A percentile compares a stretch with the other conserved stretches of the same genome.
These are phyloP conservation scores for Aviceda subcristata DNA, from an alignment of 2,113 vertebrate species.

Conservation along the genomic window DNA sequence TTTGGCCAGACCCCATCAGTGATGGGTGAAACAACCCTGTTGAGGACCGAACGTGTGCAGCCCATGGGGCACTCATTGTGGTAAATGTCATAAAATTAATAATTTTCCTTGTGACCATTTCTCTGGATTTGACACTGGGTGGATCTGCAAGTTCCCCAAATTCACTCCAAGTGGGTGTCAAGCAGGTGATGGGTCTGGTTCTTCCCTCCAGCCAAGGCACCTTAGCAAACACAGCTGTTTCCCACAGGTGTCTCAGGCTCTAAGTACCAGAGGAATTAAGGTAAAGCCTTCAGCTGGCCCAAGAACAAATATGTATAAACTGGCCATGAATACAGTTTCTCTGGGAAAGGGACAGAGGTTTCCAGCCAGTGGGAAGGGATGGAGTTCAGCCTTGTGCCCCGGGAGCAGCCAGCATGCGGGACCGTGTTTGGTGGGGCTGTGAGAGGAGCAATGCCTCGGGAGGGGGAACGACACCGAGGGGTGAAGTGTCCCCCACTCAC, in stretches of 20 bases:
- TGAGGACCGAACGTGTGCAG: background rate
- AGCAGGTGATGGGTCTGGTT: background rate
- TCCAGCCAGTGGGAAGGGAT: background rate
- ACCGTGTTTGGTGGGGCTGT: fast-evolving
- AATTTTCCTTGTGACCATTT: fast-evolving
- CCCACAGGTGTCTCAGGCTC: background rate
- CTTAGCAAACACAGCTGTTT: fast-evolving
- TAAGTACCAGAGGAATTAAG: background rate
- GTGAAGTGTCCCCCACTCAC: background rate
- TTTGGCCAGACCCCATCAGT: background rate
- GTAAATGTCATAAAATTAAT: background rate
- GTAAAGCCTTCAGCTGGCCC: background rate
- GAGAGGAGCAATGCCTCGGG: background rate
- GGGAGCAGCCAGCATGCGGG: background rate
- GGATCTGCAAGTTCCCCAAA: background rate
- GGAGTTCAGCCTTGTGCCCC: background rate
- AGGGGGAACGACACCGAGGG: fast-evolving
- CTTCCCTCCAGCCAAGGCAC: background rate
- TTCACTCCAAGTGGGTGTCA: background rate
- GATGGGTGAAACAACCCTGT: background rate
- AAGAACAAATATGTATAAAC: fast-evolving
- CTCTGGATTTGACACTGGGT: fast-evolving
- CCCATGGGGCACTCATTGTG: fast-evolving
- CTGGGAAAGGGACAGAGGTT: background rate
- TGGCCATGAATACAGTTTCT: fast-evolving